Evolutionary conservation across 2,113 vertebrate genomes (phyloP).

Genomic region (Otolemur garnettii): DNA sequence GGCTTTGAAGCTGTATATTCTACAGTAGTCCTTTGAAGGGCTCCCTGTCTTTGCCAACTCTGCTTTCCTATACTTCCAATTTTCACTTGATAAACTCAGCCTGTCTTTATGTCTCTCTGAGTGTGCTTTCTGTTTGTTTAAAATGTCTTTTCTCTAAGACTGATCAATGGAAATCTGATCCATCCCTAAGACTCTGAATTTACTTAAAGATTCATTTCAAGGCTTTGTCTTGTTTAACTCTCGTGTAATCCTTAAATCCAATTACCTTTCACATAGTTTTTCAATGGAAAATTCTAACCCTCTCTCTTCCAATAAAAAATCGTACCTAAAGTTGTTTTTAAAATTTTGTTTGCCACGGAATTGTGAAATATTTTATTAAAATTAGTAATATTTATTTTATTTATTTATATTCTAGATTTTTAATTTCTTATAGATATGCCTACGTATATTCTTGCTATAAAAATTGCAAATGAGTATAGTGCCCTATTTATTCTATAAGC

Average conservation of each 20-base stretch:
- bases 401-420: background rate
- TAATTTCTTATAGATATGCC: background rate
- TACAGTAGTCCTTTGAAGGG: background rate
- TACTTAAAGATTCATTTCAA: background rate
- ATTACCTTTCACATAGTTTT: background rate
- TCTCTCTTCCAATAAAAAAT: background rate
- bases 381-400: background rate
- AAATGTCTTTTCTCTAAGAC: background rate
- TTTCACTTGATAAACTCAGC: background rate
- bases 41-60: background rate
- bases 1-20: background rate
- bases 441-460: background rate
- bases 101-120: background rate
- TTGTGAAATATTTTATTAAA: background rate
- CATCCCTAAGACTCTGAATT: background rate
- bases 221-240: background rate
- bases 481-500: background rate
- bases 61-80: background rate
- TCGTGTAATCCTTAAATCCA: background rate
- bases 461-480: background rate
- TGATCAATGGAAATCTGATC: background rate
- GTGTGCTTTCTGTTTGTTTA: background rate
- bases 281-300: background rate
- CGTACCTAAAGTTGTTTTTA: background rate
- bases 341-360: background rate